Conservation (phyloP, 2,113 vertebrate species). For the Probosciger aterrimus region DNA sequence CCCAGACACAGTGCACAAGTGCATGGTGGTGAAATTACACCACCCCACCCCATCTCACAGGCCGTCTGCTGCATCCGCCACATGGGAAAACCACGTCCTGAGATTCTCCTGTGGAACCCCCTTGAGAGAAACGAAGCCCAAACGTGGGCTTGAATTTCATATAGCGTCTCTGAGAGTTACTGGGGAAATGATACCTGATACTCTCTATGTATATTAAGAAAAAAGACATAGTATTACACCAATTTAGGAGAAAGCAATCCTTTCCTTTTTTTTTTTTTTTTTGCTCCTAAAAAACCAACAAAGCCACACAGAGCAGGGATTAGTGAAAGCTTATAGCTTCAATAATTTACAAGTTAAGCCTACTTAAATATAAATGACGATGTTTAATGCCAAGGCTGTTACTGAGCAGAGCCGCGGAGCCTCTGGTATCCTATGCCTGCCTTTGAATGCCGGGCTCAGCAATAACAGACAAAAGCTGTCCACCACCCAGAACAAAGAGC, state of each 20-base stretch:
- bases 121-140: neutral
- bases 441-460: conserved; percentile 64
- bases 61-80: neutral
- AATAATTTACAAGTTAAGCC: conserved; percentile 68
- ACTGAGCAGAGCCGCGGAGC: conserved; percentile 63
- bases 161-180: neutral
- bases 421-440: conserved; percentile 53
- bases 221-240: conserved; percentile 13
- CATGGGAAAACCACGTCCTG: neutral
- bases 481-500: conserved; percentile 76
- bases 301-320: conserved; percentile 22
- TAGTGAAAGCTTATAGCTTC: conserved; percentile 62
- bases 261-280: neutral
- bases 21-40: accelerated
- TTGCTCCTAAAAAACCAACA: neutral
- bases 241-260: conserved; percentile 40
- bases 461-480: conserved; percentile 76
- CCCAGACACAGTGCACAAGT: accelerated
- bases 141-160: conserved; percentile 37
- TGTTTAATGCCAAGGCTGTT: conserved; percentile 63
- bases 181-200: conserved; percentile 41
- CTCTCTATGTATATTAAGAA: conserved; percentile 17
- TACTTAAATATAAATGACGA: conserved; percentile 68
- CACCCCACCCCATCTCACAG: neutral
- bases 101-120: neutral